Base-by-base conservation (phyloP, 92 coral and sea anemone species). In the Epizoanthus scotinus region DNA sequence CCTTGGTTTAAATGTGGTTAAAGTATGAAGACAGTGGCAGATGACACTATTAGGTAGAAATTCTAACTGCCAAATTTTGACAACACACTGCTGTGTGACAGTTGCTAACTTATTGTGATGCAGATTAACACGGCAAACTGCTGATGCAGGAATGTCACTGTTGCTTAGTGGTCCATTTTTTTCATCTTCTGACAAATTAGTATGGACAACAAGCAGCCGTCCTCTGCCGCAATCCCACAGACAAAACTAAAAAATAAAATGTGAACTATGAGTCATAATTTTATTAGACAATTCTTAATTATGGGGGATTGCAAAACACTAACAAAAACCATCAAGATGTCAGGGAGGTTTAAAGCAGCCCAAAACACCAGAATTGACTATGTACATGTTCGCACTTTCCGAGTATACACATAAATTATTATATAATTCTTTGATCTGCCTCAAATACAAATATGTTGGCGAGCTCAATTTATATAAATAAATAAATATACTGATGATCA, bases 1-100 rank as follows among this genome's bases (percentile, higher is more conserved):
- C 97, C 97, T 89, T 70, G 97, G 92, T 77, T 92, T 92, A 36
- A 75, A 87, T 8, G 97, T 92, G 42, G 90, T 90, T 54, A 92
- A 82, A 59, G 90, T 90, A 52, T 92, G 97, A 36, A 92, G 79
- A 74, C 90, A 87, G 13, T 87, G 91, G 40, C 94, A 89, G 58
- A 84, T 77, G 38, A 84, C 73, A 57, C 90, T 90, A 69, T 6
- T 70, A 44, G 85, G 84, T 31, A 50, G 81, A 63, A 92, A 84
- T 29, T 85, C 94, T 27, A 92, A 82, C 70, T 87, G 92, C 97
- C 97, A 92, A 25, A 92, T 89, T 80, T 85, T 87, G 1, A 92
- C 87, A 12, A 90, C 89, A 74, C 97, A 92, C 49, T 92, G 90
- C 67, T 83, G 84, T 25, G 97, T 92, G 6, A 92, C 97, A 54